phyloP scores from a whole-genome alignment of 2,888 invertebrate species.

The Liopterus haemorrhoidalis region DNA sequence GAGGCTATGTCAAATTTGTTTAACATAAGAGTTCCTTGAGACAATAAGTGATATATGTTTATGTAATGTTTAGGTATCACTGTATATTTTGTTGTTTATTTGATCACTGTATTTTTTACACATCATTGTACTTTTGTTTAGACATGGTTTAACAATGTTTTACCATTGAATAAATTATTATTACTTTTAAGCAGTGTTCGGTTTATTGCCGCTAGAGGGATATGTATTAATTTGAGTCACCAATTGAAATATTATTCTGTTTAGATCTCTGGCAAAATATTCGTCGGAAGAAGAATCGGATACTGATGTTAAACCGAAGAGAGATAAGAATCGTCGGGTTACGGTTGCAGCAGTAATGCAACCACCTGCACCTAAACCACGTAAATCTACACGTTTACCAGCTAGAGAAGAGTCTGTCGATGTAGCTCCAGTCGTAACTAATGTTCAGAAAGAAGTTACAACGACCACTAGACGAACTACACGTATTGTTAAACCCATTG shows the following conservation, averaged over 20 bases:
- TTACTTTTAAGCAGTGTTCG: constrained; percentile 4
- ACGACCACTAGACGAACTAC: constrained; percentile 47
- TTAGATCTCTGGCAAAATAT: constrained; percentile 53
- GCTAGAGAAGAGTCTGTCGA: neutral
- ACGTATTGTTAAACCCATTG: constrained; percentile 44
- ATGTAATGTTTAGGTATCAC: no score
- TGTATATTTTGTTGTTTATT: no score
- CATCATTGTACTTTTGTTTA: neutral
- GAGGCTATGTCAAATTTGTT: no score
- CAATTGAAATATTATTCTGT: constrained; percentile 7
- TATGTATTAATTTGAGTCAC: no score
- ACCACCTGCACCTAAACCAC: constrained; percentile 44
- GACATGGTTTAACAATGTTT: neutral
- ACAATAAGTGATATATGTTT: no score
- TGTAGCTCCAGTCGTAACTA: no score
- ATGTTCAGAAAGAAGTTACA: no score
- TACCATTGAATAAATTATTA: constrained; percentile 9
- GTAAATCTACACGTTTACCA: neutral
- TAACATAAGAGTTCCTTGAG: no score
- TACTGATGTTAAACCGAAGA: constrained; percentile 44
- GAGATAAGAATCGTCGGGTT: constrained; percentile 44
- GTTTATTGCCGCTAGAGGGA: neutral
- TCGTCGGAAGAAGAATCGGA: constrained; percentile 65
- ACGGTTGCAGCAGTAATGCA: constrained; percentile 47
- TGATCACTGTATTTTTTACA: no score